Evolutionary conservation across 2,888 invertebrate genomes (phyloP).

Genomic region (Parapristionchus giblindavisi): DNA sequence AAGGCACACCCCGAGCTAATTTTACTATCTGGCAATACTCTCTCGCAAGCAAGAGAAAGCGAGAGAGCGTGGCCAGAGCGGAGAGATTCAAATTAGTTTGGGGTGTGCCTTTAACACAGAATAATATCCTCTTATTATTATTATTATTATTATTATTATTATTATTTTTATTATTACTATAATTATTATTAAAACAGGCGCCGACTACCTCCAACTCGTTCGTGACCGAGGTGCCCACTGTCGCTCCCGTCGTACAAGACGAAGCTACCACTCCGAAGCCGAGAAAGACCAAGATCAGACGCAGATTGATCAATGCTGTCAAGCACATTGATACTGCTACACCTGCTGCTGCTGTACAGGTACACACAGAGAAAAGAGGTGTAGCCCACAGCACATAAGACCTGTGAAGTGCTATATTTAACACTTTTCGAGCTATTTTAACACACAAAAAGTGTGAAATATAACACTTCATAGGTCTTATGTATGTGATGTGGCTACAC

Average conservation of each 20-base stretch:
- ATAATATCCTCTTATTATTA: too few species aligned
- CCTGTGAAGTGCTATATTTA: not conserved
- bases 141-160: not conserved
- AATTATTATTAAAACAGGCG: not conserved
- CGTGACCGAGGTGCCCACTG: not conserved
- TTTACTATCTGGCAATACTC: too few species aligned
- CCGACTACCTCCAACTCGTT: not conserved
- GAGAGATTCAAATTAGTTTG: too few species aligned
- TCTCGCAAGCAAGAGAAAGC: too few species aligned
- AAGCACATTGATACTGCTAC: not conserved
- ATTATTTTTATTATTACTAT: not conserved
- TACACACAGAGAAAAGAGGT: too few species aligned
- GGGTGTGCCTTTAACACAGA: too few species aligned
- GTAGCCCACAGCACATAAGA: too few species aligned
- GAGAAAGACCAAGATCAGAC: slow-evolving; percentile 29
- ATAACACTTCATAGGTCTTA: too few species aligned
- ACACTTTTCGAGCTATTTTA: not conserved
- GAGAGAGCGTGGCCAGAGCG: too few species aligned
- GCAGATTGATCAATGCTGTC: slow-evolving; percentile 23
- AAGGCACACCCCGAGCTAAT: too few species aligned
- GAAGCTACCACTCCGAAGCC: slow-evolving; percentile 11
- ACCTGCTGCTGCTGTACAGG: slow-evolving; percentile 15
- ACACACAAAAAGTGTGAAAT: not conserved
- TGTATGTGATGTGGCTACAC: too few species aligned
- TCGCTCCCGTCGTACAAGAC: not conserved